Evolutionary conservation across 2,888 invertebrate genomes (phyloP), one percentile per base, ranked within the genome.

Genomic region (Apocheima hispidaria): DNA sequence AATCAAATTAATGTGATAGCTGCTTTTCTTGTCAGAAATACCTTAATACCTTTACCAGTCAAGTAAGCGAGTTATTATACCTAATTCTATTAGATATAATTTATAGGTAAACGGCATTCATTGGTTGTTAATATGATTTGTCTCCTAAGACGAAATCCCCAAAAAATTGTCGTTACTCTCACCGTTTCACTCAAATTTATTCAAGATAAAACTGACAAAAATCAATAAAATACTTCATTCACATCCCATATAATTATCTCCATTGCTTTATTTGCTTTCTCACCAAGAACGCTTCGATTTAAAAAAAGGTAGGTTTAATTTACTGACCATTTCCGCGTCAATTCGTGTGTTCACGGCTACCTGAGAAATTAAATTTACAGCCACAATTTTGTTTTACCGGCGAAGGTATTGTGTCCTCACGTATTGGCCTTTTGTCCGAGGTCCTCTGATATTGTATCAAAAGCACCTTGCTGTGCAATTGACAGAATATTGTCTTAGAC

Each of bases 391-490:
- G 78, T 81, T 78, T 74, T 69, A 71, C 67, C 68, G 68, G 69
- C 65, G 70, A 63, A 54, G 60, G 74, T 75, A 84, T 90, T 90
- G 85, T 89, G 74, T 73, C 70, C 79, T 79, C 89, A 90, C 89
- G 90, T 90, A 79, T 74, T 44, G 69, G 44, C 50, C 70, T 72
- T 78, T 84, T 83, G 81, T 85, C 75, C 70, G 69, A 64, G 20
- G 41, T 59, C 56, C 14, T 71, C 70, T 66, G 70, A 77, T 74
- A 76, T 84, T 77, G 72, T 75, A 82, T 82, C 79, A 72, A 83
- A 82, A 81, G 79, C 84, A 86, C 84, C 87, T 85, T 83, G 84
- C 86, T 72, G 82, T 76, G 86, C 84, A 87, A 90, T 89, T 87
- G 84, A 79, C 73, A 72, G 80, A 77, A 82, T 84, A 87, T 90